These are phyloP conservation scores for Macrotus californicus DNA, from an alignment of 2,113 vertebrate genomes.

Conservation along the genomic window DNA sequence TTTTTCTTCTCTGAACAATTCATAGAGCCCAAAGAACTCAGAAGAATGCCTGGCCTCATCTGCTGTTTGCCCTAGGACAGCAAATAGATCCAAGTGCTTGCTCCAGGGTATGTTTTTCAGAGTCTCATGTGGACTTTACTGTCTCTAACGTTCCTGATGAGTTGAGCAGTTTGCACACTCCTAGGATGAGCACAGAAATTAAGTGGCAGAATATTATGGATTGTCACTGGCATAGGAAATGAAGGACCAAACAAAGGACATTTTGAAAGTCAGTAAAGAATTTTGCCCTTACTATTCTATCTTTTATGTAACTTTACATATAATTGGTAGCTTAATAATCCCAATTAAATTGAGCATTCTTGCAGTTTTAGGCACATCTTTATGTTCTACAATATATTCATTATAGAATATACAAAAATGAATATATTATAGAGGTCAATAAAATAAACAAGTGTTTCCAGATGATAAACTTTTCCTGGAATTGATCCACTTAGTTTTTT, in stretches of 20 bases:
- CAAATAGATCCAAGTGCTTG: background rate
- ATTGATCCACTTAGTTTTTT: background rate
- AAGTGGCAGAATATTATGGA: background rate
- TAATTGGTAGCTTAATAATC: background rate
- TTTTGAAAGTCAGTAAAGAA: background rate
- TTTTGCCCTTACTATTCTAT: background rate
- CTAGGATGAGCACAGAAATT: background rate
- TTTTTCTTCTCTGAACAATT: background rate
- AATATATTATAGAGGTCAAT: background rate
- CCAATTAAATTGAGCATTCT: background rate
- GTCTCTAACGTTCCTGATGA: background rate
- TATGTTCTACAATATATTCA: background rate
- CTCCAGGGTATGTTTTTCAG: background rate
- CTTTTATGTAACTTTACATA: background rate
- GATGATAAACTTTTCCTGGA: background rate
- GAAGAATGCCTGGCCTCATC: background rate
- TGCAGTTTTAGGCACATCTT: background rate
- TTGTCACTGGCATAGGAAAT: background rate
- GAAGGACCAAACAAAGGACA: background rate
- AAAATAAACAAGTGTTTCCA: background rate
- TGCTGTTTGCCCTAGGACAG: background rate
- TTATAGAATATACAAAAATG: background rate
- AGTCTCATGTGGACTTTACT: background rate
- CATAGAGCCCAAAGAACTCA: background rate
- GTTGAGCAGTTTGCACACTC: background rate